Evolutionary conservation across 2,113 vertebrate genomes (phyloP).

Genomic region (Ellobius talpinus): DNA sequence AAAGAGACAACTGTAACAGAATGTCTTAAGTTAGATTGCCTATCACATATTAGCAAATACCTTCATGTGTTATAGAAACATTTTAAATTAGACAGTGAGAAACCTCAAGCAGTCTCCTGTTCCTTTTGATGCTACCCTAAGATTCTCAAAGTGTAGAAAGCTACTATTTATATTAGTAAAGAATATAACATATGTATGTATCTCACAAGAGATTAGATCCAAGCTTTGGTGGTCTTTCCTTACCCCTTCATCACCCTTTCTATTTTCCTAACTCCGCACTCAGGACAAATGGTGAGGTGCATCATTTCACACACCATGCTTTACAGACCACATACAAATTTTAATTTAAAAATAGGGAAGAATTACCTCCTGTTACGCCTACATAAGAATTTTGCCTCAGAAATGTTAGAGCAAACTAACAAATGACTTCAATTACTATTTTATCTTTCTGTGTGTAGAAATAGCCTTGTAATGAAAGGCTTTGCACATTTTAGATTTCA

Average conservation of each 20-base stretch:
- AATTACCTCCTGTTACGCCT: neutral
- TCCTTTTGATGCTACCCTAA: neutral
- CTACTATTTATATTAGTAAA: neutral
- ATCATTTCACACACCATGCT: neutral
- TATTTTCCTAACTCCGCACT: neutral
- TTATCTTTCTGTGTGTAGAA: neutral
- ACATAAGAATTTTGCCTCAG: constrained; percentile 12
- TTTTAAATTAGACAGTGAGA: constrained; percentile 47
- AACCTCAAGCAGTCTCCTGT: neutral
- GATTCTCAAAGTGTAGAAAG: constrained; percentile 7
- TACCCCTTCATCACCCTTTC: neutral
- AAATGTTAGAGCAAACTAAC: neutral
- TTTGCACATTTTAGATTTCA: constrained; percentile 28
- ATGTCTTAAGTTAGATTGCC: neutral
- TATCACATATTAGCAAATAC: constrained; percentile 27
- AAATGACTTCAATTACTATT: constrained; percentile 26
- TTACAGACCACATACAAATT: constrained; percentile 9
- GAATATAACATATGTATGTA: neutral
- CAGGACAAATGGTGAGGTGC: neutral
- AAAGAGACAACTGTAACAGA: constrained; percentile 26
- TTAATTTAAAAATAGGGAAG: constrained; percentile 39
- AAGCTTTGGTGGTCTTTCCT: neutral
- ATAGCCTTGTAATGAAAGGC: constrained; percentile 31
- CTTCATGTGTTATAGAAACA: constrained; percentile 19
- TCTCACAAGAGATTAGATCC: neutral